Conservation (phyloP, 2,113 vertebrate species). For the Phyllopteryx taeniolatus region DNA sequence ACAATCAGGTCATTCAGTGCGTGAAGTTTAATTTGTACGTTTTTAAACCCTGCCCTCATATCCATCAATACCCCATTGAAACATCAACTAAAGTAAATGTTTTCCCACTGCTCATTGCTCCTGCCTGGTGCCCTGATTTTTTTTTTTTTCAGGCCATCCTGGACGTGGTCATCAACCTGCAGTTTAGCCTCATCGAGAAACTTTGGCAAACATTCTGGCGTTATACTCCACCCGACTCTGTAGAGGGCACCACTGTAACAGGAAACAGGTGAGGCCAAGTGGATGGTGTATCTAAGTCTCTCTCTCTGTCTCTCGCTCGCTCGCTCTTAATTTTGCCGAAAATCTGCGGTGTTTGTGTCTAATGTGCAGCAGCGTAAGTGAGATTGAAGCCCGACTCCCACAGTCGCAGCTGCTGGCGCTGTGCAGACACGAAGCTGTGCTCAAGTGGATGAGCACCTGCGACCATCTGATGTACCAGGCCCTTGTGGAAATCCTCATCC, state of each 20-base stretch:
- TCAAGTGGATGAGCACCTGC: constrained; percentile 94
- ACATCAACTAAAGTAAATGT: not conserved
- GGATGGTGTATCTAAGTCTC: too few species aligned
- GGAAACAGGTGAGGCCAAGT: constrained; percentile 70
- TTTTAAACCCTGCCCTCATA: not conserved
- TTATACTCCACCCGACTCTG: constrained; percentile 78
- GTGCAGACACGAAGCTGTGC: constrained; percentile 85
- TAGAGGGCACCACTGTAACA: constrained; percentile 76
- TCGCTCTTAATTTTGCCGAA: not conserved
- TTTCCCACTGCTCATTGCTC: not conserved
- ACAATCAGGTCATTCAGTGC: not conserved
- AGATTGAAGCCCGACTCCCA: constrained; percentile 80
- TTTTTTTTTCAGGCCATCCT: constrained; percentile 82
- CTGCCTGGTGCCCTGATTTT: constrained; percentile 5
- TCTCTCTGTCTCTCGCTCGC: not conserved
- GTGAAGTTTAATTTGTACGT: not conserved
- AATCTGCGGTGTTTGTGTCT: not conserved
- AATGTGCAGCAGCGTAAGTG: constrained; percentile 74
- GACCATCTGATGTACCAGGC: constrained; percentile 97
- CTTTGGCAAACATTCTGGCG: constrained; percentile 97
- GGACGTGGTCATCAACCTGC: constrained; percentile 93
- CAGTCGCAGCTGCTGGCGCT: constrained; percentile 81
- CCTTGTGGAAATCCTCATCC: constrained; percentile 96
- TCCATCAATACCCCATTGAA: not conserved
- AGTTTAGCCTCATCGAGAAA: constrained; percentile 96